Evolutionary conservation across 2,888 invertebrate genomes (phyloP).

Genomic region (Xestia xanthographa): DNA sequence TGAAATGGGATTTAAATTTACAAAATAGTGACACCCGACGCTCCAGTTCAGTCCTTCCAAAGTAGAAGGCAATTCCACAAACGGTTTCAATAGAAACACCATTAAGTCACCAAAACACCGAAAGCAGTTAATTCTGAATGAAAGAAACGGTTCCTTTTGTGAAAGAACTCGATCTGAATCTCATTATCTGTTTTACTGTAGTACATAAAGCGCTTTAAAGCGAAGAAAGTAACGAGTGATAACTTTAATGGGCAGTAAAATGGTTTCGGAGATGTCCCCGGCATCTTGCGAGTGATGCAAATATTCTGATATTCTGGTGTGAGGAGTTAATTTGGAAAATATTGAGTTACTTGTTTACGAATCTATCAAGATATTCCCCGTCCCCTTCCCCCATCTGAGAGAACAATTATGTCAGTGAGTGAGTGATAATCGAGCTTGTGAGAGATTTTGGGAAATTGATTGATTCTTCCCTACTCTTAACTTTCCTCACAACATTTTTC

Average conservation of each 20-base stretch:
- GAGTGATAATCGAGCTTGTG: too few relatives aligned
- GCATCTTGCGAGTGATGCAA: constrained; percentile 11
- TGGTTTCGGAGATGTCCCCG: constrained; percentile 32
- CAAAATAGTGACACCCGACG: neutral
- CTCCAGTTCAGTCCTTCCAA: neutral
- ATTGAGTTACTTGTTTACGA: neutral
- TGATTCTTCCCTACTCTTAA: neutral
- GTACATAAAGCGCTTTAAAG: constrained; percentile 51
- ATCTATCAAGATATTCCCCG: too few relatives aligned
- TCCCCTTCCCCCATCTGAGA: too few relatives aligned
- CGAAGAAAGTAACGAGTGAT: constrained; percentile 44
- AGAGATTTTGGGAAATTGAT: too few relatives aligned
- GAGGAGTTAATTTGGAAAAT: constrained; percentile 1
- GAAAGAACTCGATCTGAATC: constrained; percentile 39
- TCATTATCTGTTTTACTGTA: constrained; percentile 59
- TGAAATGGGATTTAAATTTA: neutral
- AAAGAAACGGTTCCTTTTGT: constrained; percentile 37
- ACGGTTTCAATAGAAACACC: constrained; percentile 18
- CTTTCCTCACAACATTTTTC: neutral
- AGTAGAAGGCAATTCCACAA: constrained; percentile 23
- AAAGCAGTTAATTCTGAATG: constrained; percentile 22
- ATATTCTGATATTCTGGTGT: constrained; percentile 7
- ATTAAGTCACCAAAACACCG: constrained; percentile 34
- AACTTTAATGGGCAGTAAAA: constrained; percentile 66
- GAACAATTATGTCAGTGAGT: too few relatives aligned